A percentile compares a stretch with the other conserved stretches of the same genome.
These are phyloP conservation scores for Bimastos eiseni DNA, from an alignment of 2,888 invertebrate species.

Conservation along the genomic window DNA sequence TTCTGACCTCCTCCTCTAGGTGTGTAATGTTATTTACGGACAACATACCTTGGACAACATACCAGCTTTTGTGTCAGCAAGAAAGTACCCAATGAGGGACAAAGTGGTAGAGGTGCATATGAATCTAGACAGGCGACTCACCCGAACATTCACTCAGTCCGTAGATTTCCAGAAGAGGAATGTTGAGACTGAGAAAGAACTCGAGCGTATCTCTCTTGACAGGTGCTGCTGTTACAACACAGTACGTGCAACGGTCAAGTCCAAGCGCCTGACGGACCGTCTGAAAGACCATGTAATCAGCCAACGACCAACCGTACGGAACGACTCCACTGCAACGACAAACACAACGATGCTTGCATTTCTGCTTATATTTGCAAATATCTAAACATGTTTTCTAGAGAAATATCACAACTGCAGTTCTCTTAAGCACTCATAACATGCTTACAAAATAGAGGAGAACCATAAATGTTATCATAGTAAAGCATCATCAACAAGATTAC, in stretches of 20 bases:
- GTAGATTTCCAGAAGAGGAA: constrained; percentile 80
- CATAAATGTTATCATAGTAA: background rate
- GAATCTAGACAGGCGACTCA: constrained; percentile 35
- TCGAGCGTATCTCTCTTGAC: constrained; percentile 80
- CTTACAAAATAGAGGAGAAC: background rate
- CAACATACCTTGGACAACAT: background rate
- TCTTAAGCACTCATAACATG: background rate
- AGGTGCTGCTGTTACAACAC: constrained; percentile 82
- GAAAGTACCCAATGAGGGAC: background rate
- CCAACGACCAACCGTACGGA: constrained; percentile 70
- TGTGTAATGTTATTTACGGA: no score
- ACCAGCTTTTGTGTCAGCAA: background rate
- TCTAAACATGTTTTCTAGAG: background rate
- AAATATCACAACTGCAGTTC: background rate
- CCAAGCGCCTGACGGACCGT: constrained; percentile 80
- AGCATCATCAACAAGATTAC: background rate
- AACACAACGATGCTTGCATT: background rate
- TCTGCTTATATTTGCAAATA: background rate
- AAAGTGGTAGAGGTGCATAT: background rate
- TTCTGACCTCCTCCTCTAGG: no score
- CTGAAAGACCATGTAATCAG: constrained; percentile 76
- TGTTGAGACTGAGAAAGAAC: constrained; percentile 83
- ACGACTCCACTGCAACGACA: background rate
- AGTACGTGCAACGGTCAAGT: constrained; percentile 70
- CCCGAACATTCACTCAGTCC: constrained; percentile 66